These are phyloP conservation scores for Uropetala carovei DNA, from an alignment of 2,888 invertebrate genomes.

Conservation along the genomic window DNA sequence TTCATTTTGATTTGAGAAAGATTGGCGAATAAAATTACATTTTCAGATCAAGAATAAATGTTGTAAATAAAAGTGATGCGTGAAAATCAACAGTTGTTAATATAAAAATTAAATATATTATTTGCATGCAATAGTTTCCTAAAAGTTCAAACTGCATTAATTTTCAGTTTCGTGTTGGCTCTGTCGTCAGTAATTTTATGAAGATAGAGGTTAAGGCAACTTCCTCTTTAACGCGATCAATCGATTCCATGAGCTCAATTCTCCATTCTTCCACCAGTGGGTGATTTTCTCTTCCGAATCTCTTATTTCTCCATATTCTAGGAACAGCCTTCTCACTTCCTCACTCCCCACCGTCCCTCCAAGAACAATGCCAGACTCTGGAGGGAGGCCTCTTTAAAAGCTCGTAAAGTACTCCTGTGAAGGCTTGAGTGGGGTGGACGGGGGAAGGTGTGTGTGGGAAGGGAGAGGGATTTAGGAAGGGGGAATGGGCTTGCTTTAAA, in stretches of 20 bases:
- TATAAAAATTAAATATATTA: too few species aligned
- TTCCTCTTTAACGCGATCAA: neutral
- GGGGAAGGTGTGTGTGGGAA: neutral
- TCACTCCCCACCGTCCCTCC: neutral
- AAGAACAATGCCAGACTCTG: constrained; percentile 41
- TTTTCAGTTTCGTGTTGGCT: too few species aligned
- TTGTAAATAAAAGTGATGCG: too few species aligned
- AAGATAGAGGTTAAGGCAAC: neutral
- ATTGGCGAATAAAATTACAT: too few species aligned
- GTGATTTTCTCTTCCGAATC: neutral
- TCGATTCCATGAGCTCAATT: neutral
- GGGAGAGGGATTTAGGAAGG: neutral
- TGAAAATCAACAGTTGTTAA: too few species aligned
- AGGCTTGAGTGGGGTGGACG: neutral
- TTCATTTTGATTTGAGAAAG: too few species aligned
- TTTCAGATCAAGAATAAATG: too few species aligned
- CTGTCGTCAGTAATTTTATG: too few species aligned
- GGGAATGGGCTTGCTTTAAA: neutral
- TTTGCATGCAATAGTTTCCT: too few species aligned
- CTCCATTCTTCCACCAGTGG: neutral
- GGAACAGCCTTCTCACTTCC: neutral
- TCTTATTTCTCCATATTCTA: constrained; percentile 9
- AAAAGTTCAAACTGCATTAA: too few species aligned
- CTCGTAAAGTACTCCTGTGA: neutral
- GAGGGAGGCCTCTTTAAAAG: constrained; percentile 54